These are phyloP conservation scores for Philopedon plagiatum DNA, from an alignment of 2,888 invertebrate genomes.

Conservation along the genomic window DNA sequence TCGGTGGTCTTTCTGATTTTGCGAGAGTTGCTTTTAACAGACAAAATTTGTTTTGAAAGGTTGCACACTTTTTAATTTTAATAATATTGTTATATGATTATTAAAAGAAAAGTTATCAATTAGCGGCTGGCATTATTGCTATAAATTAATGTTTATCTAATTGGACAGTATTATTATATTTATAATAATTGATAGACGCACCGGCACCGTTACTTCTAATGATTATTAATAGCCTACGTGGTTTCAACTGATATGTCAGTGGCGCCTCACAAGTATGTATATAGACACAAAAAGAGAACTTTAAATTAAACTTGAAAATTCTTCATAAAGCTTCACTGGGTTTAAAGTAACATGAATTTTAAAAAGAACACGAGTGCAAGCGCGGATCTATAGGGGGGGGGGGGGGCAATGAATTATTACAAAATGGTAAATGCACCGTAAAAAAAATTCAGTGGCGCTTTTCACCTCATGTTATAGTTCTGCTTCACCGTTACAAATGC, in stretches of 20 bases:
- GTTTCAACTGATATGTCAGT: neutral
- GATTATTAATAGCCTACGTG: slow-evolving; percentile 8
- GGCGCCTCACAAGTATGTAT: neutral
- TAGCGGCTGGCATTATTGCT: neutral
- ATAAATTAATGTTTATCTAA: slow-evolving; percentile 10
- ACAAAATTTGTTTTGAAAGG: neutral
- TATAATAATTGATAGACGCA: slow-evolving; percentile 5
- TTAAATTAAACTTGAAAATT: too few relatives aligned
- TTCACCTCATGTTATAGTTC: too few relatives aligned
- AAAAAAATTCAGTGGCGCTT: too few relatives aligned
- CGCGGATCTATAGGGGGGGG: too few relatives aligned
- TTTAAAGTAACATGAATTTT: too few relatives aligned
- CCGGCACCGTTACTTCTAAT: neutral
- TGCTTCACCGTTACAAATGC: too few relatives aligned
- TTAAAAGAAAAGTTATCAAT: slow-evolving; percentile 5
- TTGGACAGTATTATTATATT: slow-evolving; percentile 16
- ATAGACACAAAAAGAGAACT: too few relatives aligned
- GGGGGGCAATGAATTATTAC: too few relatives aligned
- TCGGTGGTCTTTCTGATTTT: neutral
- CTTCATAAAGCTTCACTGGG: too few relatives aligned
- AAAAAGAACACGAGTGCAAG: too few relatives aligned
- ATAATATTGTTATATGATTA: neutral
- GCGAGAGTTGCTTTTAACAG: neutral
- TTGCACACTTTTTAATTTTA: neutral
- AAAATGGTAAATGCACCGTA: too few relatives aligned